A percentile compares a stretch with the other conserved stretches of the same genome.
Evolutionary conservation across 2,113 vertebrate genomes (phyloP).

Genomic region (Erinaceus europaeus): DNA sequence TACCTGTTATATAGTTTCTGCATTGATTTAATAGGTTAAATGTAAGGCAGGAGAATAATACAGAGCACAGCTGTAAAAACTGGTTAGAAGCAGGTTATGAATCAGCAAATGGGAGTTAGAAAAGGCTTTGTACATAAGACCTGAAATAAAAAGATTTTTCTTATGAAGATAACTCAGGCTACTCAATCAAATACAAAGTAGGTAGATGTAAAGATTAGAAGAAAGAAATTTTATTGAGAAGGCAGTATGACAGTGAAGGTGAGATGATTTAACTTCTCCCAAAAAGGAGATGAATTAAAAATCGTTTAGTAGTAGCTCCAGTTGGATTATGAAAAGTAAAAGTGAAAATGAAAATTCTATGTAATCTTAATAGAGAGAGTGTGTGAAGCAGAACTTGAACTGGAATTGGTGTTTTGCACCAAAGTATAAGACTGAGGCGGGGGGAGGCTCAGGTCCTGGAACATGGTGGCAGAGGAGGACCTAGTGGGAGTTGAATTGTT

Average conservation of each 20-base stretch:
- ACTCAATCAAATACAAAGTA: not conserved
- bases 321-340: no score
- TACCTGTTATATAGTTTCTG: fast-evolving
- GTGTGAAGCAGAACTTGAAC: no score
- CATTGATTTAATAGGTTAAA: not conserved
- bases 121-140: not conserved
- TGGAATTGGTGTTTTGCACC: no score
- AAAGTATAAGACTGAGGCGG: no score
- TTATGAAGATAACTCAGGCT: not conserved
- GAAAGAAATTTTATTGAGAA: not conserved
- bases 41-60: not conserved
- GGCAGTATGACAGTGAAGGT: not conserved
- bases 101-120: not conserved
- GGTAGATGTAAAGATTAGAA: not conserved
- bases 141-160: not conserved
- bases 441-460: no score
- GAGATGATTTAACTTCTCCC: not conserved
- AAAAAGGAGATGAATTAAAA: not conserved
- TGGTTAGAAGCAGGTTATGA: not conserved
- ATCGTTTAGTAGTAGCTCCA: no score
- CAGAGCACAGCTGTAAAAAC: not conserved
- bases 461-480: no score
- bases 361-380: no score
- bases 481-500: no score
- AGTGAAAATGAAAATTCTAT: no score